Conservation (phyloP, 2,797 vertebrate species). For the Stomatorhinus walkeri region DNA sequence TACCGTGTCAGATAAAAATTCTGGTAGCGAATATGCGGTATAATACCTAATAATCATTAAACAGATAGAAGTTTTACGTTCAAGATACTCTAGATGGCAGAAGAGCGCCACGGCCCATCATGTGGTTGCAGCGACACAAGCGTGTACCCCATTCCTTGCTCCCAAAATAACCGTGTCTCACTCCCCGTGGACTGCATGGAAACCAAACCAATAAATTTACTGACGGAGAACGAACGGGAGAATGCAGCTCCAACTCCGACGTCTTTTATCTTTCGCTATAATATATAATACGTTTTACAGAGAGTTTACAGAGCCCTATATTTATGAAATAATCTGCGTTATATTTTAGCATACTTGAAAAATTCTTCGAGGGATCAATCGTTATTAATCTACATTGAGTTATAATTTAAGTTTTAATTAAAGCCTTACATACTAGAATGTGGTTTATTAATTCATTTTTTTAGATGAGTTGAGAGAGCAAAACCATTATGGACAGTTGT, state of each 20-base stretch:
- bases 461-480: neutral
- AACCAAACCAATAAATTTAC: neutral
- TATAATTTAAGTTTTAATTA: neutral
- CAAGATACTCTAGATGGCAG: neutral
- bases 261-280: neutral
- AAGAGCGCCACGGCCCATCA: neutral
- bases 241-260: neutral
- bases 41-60: neutral
- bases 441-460: neutral
- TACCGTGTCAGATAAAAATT: neutral
- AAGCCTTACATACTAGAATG: neutral
- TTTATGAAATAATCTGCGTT: neutral
- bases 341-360: neutral
- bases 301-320: neutral
- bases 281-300: neutral
- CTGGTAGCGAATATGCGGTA: neutral
- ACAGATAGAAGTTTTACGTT: neutral
- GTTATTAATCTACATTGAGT: neutral
- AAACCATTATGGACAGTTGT: neutral
- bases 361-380: neutral
- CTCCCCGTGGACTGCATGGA: neutral
- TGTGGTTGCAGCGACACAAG: neutral
- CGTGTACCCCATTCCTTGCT: neutral
- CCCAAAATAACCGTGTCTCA: neutral
- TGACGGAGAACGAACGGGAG: neutral